Evolutionary conservation across 2,797 vertebrate genomes (phyloP), one percentile per base, ranked within the genome.

Genomic region (Sebastes hubbsi): DNA sequence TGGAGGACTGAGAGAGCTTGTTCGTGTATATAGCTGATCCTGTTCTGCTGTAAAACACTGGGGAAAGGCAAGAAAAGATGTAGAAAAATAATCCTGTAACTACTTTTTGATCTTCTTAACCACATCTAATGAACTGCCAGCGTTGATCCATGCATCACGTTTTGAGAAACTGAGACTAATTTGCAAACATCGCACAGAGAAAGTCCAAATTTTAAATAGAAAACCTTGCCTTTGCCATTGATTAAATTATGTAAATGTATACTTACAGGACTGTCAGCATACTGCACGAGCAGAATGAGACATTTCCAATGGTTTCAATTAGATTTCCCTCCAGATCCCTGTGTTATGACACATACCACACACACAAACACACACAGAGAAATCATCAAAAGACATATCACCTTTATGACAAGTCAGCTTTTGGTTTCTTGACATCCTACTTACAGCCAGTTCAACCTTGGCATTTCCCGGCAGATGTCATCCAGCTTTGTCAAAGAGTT

Each of bases 251-350:
- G 42, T 55, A 61, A 64, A 86, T 72, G 1, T 62, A 16, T 29
- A 98, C 98, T 98, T 95, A 99, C 98, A 99, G 94, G 75, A 98
- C 98, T 79, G 98, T 99, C 88, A 99, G 91, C 92, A 95, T 96
- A 77, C 75, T 96, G 94, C 98, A 99, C 60, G 97, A 98, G 76
- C 89, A 91, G 90, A 99, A 97, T 61, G 98, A 98, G 71, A 83
- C 76, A 65, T 99, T 98, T 88, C 94, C 97, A 89, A 99, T 95
- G n/a, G 90, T 94, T 89, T 97, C 97, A 61, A 99, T 97, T 67
- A 94, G 95, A 92, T 99, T 99, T 81, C 97, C 97, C 93, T 99
- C 98, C 86, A 99, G 91, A 83, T 99, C 98, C 62, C 98, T 99
- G 92, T n/a, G 38, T 66, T 7, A 69, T 16, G 3, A 52, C 71